Conservation (phyloP, 1,140 invertebrate genomes). For the Cyclina sinensis region DNA sequence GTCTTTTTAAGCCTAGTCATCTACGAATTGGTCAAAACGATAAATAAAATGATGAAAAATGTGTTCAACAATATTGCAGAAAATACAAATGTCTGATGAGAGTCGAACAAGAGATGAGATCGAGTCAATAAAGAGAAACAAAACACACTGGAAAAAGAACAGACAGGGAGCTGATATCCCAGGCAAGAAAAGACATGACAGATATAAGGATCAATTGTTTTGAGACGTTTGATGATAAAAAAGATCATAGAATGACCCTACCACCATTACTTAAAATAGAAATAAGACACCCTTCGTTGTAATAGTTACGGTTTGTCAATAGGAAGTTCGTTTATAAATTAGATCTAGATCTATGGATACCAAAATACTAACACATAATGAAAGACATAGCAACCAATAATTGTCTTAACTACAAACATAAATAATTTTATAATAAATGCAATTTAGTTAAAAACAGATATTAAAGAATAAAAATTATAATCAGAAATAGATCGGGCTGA, state of each 20-base stretch:
- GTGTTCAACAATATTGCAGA: neutral
- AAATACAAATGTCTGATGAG: neutral
- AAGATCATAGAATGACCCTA: neutral
- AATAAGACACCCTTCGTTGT: neutral
- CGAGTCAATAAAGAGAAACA: neutral
- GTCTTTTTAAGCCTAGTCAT: neutral
- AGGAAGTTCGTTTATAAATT: neutral
- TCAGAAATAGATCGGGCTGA: neutral
- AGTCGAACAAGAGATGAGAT: neutral
- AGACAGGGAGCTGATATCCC: constrained; percentile 33
- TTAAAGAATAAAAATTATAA: neutral
- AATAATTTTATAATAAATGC: neutral
- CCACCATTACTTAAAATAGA: neutral
- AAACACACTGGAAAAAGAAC: neutral
- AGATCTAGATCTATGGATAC: neutral
- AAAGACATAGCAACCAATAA: neutral
- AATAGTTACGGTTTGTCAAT: neutral
- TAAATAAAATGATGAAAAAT: neutral
- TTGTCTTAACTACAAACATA: neutral
- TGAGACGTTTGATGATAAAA: neutral
- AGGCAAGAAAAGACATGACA: neutral
- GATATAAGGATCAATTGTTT: too few species aligned
- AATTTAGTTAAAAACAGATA: neutral
- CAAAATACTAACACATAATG: neutral
- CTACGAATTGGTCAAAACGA: neutral